Evolutionary conservation across 2,113 vertebrate genomes (phyloP).

Genomic region (Anarhynchus alexandrinus): DNA sequence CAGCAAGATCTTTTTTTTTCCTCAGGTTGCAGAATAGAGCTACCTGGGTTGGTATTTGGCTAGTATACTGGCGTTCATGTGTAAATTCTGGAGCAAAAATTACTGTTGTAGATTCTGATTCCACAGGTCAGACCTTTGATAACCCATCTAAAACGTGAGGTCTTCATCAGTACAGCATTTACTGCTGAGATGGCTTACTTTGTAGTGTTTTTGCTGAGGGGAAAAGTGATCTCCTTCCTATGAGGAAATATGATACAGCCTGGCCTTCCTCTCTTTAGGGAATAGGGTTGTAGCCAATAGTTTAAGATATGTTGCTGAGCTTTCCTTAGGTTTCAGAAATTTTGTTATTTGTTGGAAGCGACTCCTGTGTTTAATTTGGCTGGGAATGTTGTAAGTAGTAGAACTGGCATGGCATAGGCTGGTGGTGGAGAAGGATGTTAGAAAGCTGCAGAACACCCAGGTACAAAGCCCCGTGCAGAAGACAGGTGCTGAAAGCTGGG

Average conservation of each 20-base stretch:
- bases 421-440: not conserved
- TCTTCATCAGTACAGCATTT: not conserved
- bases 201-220: not conserved
- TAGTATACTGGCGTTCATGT: not conserved
- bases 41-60: not conserved
- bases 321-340: not conserved
- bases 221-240: not conserved
- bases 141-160: not conserved
- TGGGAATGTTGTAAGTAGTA: not conserved
- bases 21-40: not conserved
- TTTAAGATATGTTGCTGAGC: not conserved
- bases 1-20: not conserved
- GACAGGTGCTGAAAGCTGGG: not conserved
- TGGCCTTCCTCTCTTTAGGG: not conserved
- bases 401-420: not conserved
- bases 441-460: not conserved
- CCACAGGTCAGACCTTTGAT: not conserved
- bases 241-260: not conserved
- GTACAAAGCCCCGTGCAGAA: not conserved
- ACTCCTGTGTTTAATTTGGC: not conserved
- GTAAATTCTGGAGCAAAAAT: not conserved
- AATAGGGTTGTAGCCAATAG: not conserved
- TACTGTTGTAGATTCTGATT: not conserved
- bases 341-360: not conserved
- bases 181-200: not conserved